These are phyloP conservation scores for Zosterops borbonicus DNA, from an alignment of 2,113 vertebrate species.

Conservation along the genomic window DNA sequence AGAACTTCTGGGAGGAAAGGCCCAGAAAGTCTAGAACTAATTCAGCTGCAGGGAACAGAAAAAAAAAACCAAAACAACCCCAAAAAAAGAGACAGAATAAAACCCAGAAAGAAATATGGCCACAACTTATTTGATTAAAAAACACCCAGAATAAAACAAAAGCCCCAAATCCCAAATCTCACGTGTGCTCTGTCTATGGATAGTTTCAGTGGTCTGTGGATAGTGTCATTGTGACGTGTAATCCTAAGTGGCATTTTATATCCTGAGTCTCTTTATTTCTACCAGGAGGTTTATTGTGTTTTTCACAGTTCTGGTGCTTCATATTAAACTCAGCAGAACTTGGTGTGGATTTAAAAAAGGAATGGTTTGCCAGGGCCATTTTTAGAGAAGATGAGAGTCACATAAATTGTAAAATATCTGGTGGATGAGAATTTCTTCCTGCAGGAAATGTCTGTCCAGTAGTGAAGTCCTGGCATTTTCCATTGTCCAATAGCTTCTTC, in stretches of 20 bases:
- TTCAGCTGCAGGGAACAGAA: not conserved
- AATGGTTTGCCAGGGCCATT: not conserved
- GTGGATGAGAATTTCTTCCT: not conserved
- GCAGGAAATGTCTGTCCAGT: not conserved
- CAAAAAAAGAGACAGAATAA: not conserved
- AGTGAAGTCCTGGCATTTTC: not conserved
- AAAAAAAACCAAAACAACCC: too few relatives aligned
- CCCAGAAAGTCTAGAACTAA: not conserved
- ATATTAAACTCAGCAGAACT: not conserved
- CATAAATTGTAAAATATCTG: not conserved
- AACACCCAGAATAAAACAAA: not conserved
- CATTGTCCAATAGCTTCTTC: not conserved
- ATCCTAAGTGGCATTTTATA: not conserved
- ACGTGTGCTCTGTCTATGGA: not conserved
- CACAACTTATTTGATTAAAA: not conserved
- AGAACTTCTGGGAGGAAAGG: not conserved
- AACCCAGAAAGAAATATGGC: not conserved
- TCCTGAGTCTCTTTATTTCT: not conserved
- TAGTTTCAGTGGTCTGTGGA: not conserved
- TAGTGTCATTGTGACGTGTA: not conserved
- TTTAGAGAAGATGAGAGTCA: not conserved
- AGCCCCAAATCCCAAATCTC: not conserved
- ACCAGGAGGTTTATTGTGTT: not conserved
- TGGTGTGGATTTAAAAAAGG: not conserved
- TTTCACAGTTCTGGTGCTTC: not conserved